Evolutionary conservation across 2,797 vertebrate genomes (phyloP).

Genomic region (Nyctibius grandis): DNA sequence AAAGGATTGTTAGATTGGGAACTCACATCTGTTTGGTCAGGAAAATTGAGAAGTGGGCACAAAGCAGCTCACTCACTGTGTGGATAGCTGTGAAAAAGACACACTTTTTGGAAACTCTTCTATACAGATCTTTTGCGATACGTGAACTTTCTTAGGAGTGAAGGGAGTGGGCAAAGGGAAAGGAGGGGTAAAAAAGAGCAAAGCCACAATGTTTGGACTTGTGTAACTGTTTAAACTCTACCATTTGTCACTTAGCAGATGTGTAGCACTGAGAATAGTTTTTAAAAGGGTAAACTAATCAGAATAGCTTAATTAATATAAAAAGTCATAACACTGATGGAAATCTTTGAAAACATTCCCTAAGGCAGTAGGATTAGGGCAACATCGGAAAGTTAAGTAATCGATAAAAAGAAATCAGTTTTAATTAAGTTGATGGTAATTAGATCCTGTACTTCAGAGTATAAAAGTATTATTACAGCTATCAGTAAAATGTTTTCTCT

Average conservation of each 20-base stretch:
- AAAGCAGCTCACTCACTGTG: neutral
- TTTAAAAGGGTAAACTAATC: constrained; percentile 14
- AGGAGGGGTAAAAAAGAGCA: neutral
- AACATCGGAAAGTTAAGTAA: constrained; percentile 20
- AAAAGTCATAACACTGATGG: constrained; percentile 4
- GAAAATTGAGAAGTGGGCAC: neutral
- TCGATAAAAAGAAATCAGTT: constrained; percentile 39
- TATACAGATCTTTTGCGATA: neutral
- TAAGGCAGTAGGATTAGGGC: neutral
- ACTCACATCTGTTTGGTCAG: neutral
- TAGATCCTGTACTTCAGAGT: neutral
- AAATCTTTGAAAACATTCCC: constrained; percentile 19
- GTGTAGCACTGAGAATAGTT: neutral
- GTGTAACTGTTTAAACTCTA: neutral
- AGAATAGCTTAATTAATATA: constrained; percentile 40
- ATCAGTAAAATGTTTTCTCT: neutral
- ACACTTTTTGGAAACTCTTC: neutral
- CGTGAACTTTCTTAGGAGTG: neutral
- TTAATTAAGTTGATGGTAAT: constrained; percentile 51
- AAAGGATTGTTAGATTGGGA: neutral
- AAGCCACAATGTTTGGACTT: neutral
- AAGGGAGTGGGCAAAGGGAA: neutral
- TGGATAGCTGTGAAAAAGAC: neutral
- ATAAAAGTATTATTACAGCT: neutral
- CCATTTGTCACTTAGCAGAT: neutral